Evolutionary conservation across 53 echinoderm and acorn worm genomes (phyloP).

Genomic region (Crossaster papposus): DNA sequence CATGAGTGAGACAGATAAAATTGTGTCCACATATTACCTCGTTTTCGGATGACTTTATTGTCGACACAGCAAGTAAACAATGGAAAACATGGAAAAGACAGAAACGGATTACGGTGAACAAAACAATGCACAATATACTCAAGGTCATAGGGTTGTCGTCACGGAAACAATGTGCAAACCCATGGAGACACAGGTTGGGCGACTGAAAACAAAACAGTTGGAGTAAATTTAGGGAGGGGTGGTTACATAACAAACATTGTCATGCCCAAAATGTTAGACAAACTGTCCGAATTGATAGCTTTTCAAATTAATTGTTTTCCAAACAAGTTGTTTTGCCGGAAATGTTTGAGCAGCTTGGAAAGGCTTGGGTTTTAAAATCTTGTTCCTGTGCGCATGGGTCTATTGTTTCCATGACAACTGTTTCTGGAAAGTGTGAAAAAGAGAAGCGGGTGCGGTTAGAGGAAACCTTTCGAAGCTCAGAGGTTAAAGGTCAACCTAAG

Average conservation of each 20-base stretch:
- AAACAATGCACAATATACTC: constrained; percentile 36
- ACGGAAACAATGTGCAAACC: constrained; percentile 36
- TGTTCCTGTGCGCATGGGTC: constrained; percentile 9
- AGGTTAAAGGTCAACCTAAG: constrained; percentile 19
- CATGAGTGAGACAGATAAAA: constrained; percentile 5
- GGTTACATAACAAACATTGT: background rate
- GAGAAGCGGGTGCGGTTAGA: constrained; percentile 40
- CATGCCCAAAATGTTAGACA: background rate
- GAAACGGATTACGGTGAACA: constrained; percentile 54
- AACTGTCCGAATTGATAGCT: background rate
- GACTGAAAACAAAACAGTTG: constrained; percentile 20
- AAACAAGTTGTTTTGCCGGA: background rate
- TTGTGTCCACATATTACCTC: constrained; percentile 72
- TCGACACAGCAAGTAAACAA: constrained; percentile 54
- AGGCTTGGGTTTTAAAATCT: background rate
- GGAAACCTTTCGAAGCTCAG: constrained; percentile 13
- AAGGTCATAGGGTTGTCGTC: constrained; percentile 36
- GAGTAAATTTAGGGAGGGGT: background rate
- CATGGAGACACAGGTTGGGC: constrained; percentile 17
- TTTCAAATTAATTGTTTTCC: background rate
- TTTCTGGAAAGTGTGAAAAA: background rate
- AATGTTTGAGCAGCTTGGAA: background rate
- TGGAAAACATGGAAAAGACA: constrained; percentile 63
- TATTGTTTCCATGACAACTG: constrained; percentile 55
- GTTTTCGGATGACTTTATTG: constrained; percentile 87